phyloP scores from a whole-genome alignment of 2,888 invertebrate genomes.

The Camponotus fellah region DNA sequence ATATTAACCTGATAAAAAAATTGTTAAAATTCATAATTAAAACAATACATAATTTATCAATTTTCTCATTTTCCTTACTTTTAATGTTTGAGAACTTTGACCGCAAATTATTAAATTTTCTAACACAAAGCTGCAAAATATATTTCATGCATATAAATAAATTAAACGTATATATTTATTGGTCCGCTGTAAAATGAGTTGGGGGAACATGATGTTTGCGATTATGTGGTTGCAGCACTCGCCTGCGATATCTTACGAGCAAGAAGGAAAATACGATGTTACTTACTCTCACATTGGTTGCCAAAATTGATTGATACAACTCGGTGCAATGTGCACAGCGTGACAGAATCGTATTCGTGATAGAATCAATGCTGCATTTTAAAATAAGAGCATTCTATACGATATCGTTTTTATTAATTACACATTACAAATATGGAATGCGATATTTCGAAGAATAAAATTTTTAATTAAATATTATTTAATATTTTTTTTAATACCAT shows the following conservation, averaged over 20 bases:
- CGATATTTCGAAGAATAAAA: neutral
- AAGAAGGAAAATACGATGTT: conserved; percentile 16
- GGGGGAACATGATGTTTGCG: conserved; percentile 3
- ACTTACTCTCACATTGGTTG: conserved; percentile 28
- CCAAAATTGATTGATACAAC: conserved; percentile 7
- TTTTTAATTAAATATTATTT: too few species aligned
- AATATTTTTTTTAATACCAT: neutral
- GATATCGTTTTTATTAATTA: conserved; percentile 19
- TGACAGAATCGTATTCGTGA: too few species aligned
- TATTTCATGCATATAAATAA: conserved; percentile 43
- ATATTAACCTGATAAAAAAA: neutral
- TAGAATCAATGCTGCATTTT: conserved; percentile 6
- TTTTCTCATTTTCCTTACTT: neutral
- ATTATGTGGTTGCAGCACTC: neutral
- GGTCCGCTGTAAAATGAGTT: neutral
- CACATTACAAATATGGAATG: conserved; percentile 4
- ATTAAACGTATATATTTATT: neutral
- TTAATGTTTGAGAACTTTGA: neutral
- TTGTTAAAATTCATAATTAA: neutral
- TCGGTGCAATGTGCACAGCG: neutral
- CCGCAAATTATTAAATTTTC: conserved; percentile 17
- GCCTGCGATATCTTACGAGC: neutral
- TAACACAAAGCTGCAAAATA: conserved; percentile 19
- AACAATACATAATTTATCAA: neutral
- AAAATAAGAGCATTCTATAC: conserved; percentile 11